A percentile compares a stretch with the other conserved stretches of the same genome.
Conservation (phyloP, 2,888 invertebrate species). For the Zaprionus lineosus region DNA sequence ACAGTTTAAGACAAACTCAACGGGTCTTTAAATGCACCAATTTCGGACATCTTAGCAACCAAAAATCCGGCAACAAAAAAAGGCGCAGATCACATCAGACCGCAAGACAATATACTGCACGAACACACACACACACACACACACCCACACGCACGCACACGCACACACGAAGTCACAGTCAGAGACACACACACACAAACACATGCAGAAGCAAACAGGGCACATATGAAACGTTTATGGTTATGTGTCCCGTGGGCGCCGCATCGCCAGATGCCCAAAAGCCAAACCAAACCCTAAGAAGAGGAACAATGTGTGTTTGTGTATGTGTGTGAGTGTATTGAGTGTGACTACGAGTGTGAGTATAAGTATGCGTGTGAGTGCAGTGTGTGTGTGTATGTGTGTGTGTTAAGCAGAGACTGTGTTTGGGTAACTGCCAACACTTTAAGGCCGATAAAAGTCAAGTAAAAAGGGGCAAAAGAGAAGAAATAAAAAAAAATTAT, state of each 20-base stretch:
- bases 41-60: constrained; percentile 44
- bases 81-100: constrained; percentile 41
- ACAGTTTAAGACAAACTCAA: constrained; percentile 53
- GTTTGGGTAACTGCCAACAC: constrained; percentile 58
- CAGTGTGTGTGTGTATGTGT: constrained; percentile 22
- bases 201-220: background rate
- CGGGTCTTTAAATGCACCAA: constrained; percentile 64
- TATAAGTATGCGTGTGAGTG: background rate
- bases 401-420: too few species aligned
- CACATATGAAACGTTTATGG: constrained; percentile 59
- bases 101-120: constrained; percentile 25
- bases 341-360: too few species aligned
- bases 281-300: constrained; percentile 21
- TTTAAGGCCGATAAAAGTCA: constrained; percentile 74
- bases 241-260: constrained; percentile 71
- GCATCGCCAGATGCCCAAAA: constrained; percentile 38
- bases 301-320: constrained; percentile 11
- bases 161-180: constrained; percentile 17
- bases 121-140: constrained; percentile 1
- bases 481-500: constrained; percentile 7
- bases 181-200: constrained; percentile 1
- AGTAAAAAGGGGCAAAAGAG: constrained; percentile 59
- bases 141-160: constrained; percentile 1
- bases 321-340: background rate
- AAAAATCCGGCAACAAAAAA: constrained; percentile 3